A percentile compares a stretch with the other conserved stretches of the same genome.
Evolutionary conservation across 2,888 invertebrate species (phyloP).

Genomic region (Synergus laeviventris): DNA sequence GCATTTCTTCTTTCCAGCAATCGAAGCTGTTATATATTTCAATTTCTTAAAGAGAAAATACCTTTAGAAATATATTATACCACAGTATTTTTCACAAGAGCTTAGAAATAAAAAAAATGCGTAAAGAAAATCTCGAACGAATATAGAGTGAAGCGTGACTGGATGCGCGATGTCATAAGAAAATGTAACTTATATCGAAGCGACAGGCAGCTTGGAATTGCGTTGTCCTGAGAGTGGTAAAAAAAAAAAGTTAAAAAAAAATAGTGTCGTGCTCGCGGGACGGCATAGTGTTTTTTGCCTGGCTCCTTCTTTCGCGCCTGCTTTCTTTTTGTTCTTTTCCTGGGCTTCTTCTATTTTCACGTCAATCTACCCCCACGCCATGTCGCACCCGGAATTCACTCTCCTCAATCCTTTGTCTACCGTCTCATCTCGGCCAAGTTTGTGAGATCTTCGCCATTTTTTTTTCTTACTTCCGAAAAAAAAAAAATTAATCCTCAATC

Average conservation of each 20-base stretch:
- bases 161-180: slow-evolving; percentile 56
- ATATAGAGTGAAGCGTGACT: slow-evolving; percentile 56
- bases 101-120: not conserved
- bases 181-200: slow-evolving; percentile 61
- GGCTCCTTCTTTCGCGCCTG: slow-evolving; percentile 42
- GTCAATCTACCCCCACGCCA: slow-evolving; percentile 47
- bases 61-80: not conserved
- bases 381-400: slow-evolving; percentile 47
- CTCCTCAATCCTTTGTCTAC: slow-evolving; percentile 50
- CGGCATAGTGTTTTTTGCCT: slow-evolving; percentile 45
- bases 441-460: slow-evolving; percentile 44
- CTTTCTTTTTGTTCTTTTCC: slow-evolving; percentile 55
- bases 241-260: slow-evolving; percentile 42
- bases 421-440: slow-evolving; percentile 51
- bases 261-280: slow-evolving; percentile 50
- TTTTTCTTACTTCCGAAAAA: slow-evolving; percentile 48
- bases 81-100: not conserved
- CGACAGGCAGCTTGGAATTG: slow-evolving; percentile 60
- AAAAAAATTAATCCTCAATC: slow-evolving; percentile 51
- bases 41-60: not conserved
- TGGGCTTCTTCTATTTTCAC: slow-evolving; percentile 54
- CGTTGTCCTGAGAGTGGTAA: slow-evolving; percentile 54
- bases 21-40: not conserved
- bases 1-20: too few species aligned
- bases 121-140: slow-evolving; percentile 55